These are phyloP conservation scores for Ictalurus punctatus DNA, from an alignment of 2,113 vertebrate species.

Conservation along the genomic window DNA sequence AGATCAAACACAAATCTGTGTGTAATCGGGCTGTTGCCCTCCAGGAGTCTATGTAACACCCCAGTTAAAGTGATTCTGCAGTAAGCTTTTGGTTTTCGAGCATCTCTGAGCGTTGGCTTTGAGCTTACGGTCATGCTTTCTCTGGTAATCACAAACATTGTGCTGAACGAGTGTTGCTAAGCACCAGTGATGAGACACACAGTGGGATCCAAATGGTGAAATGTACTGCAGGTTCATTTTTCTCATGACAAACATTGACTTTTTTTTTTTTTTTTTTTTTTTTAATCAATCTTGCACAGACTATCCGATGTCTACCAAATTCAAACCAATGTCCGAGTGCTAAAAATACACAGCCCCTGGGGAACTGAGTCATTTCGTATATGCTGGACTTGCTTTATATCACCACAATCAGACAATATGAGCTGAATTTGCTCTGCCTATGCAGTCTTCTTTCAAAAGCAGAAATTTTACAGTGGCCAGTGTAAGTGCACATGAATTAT, in stretches of 20 bases:
- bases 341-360: conserved; percentile 44
- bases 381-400: neutral
- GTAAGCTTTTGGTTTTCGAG: conserved; percentile 4
- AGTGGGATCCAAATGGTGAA: conserved; percentile 69
- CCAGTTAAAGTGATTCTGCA: neutral
- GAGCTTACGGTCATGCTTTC: conserved; percentile 69
- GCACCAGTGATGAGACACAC: conserved; percentile 68
- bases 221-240: conserved; percentile 36
- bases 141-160: conserved; percentile 71
- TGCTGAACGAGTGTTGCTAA: conserved; percentile 76
- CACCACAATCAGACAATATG: neutral
- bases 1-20: neutral
- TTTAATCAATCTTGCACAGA: conserved; percentile 40
- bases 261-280: neutral
- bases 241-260: conserved; percentile 17
- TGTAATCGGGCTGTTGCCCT: neutral
- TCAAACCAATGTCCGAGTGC: conserved; percentile 7
- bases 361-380: conserved; percentile 25
- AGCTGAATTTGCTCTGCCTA: conserved; percentile 27
- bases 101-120: conserved; percentile 60
- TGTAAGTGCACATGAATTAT: conserved; percentile 66
- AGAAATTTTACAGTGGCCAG: conserved; percentile 51
- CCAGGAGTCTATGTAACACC: neutral
- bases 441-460: conserved; percentile 52
- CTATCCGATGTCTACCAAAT: conserved; percentile 9